Evolutionary conservation across 2,888 invertebrate genomes (phyloP).

Genomic region (Synanthedon myopaeformis): DNA sequence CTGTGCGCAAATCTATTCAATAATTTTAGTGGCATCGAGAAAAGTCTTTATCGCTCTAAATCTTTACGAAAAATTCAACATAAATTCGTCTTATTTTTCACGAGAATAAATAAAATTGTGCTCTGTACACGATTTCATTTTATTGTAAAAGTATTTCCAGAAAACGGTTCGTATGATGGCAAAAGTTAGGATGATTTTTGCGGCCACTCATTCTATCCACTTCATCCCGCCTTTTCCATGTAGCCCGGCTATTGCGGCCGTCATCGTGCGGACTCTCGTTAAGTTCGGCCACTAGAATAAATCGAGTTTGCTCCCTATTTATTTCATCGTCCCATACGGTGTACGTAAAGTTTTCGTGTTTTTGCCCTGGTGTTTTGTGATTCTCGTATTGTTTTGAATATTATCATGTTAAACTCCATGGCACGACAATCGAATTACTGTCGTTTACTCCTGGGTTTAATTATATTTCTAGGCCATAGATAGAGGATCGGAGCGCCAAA

Average conservation of each 20-base stretch:
- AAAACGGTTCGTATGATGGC: background rate
- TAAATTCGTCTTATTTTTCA: background rate
- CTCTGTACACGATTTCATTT: background rate
- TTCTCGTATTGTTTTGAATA: too few relatives aligned
- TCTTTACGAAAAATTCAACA: too few relatives aligned
- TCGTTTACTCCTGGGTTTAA: too few relatives aligned
- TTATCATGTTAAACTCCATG: too few relatives aligned
- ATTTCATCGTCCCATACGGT: background rate
- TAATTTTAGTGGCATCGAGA: too few relatives aligned
- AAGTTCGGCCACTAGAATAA: slow-evolving; percentile 36
- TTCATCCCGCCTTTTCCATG: slow-evolving; percentile 50
- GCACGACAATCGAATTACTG: too few relatives aligned
- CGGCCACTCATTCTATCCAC: slow-evolving; percentile 16
- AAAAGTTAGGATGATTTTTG: slow-evolving; percentile 19
- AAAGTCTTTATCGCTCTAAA: too few relatives aligned
- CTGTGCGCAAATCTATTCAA: too few relatives aligned
- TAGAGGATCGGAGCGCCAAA: too few relatives aligned
- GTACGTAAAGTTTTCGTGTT: too few relatives aligned
- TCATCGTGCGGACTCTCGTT: slow-evolving; percentile 27
- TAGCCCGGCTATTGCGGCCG: slow-evolving; percentile 27
- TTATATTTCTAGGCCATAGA: too few relatives aligned
- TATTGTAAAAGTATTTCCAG: background rate
- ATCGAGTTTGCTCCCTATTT: slow-evolving; percentile 37
- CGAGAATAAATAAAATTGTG: background rate
- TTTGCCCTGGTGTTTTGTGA: too few relatives aligned